Percentiles rank a stretch among this genome's conserved stretches.
These are phyloP conservation scores for Forpus xanthops DNA, from an alignment of 2,797 vertebrate genomes.

Conservation along the genomic window DNA sequence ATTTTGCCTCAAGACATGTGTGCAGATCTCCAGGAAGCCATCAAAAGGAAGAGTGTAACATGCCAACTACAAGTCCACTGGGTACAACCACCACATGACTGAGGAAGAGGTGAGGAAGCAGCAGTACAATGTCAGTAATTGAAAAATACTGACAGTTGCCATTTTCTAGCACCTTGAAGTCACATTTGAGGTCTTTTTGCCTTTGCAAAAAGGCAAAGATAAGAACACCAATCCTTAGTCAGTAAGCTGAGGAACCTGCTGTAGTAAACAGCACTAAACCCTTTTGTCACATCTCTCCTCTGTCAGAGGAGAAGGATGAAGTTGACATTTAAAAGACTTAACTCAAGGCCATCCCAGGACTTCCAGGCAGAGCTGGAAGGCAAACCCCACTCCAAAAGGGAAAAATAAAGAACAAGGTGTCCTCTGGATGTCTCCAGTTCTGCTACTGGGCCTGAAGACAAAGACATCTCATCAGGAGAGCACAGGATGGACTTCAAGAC, in stretches of 20 bases:
- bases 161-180: neutral
- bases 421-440: neutral
- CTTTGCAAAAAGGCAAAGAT: neutral
- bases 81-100: neutral
- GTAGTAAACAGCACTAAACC: neutral
- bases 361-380: neutral
- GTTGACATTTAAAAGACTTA: neutral
- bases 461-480: neutral
- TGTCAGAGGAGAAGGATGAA: neutral
- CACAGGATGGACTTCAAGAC: neutral
- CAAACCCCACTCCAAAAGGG: neutral
- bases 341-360: neutral
- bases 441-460: neutral
- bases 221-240: neutral
- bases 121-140: neutral
- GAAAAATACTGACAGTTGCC: neutral
- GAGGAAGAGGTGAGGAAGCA: neutral
- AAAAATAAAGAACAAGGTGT: neutral
- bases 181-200: neutral
- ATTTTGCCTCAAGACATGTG: fast-evolving
- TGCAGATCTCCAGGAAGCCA: neutral
- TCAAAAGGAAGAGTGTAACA: fast-evolving
- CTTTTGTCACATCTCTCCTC: neutral
- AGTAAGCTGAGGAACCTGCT: neutral
- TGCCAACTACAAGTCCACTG: neutral